These are phyloP conservation scores for Ophiothrix spiculata DNA, from an alignment of 35 echinoderm and acorn worm species.

Conservation along the genomic window DNA sequence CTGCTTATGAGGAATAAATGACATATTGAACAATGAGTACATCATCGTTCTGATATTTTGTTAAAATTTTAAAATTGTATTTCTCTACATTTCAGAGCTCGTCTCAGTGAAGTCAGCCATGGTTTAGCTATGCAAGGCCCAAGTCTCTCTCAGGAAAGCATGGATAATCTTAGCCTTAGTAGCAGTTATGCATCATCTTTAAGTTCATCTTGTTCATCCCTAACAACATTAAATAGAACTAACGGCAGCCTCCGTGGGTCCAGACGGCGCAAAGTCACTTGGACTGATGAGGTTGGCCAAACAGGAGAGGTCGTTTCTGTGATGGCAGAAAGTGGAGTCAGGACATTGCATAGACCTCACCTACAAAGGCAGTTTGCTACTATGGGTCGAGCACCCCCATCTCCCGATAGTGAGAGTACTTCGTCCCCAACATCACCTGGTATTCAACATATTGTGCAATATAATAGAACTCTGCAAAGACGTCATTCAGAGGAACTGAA, in stretches of 20 bases:
- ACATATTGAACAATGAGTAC: background rate
- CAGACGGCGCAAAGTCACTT: conserved; percentile 28
- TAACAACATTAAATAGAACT: conserved; percentile 25
- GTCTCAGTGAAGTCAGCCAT: conserved; percentile 53
- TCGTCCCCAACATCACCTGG: background rate
- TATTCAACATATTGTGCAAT: background rate
- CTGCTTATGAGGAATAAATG: background rate
- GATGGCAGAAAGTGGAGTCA: background rate
- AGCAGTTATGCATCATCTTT: conserved; percentile 60
- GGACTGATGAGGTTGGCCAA: conserved; percentile 33
- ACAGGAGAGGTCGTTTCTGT: background rate
- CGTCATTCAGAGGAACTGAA: background rate
- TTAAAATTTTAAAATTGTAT: no score
- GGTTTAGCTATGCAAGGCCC: conserved; percentile 24
- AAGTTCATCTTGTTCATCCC: conserved; percentile 56
- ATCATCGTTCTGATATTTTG: background rate
- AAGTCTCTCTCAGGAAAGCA: conserved; percentile 32
- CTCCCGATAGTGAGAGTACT: background rate
- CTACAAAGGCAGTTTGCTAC: background rate
- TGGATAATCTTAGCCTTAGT: conserved; percentile 49
- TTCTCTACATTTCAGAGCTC: conserved; percentile 27
- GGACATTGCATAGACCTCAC: conserved; percentile 9
- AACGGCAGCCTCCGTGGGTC: background rate
- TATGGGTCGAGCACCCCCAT: background rate
- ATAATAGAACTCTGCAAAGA: background rate